Conservation (phyloP, 1,140 invertebrate genomes). For the Listronotus oregonensis region DNA sequence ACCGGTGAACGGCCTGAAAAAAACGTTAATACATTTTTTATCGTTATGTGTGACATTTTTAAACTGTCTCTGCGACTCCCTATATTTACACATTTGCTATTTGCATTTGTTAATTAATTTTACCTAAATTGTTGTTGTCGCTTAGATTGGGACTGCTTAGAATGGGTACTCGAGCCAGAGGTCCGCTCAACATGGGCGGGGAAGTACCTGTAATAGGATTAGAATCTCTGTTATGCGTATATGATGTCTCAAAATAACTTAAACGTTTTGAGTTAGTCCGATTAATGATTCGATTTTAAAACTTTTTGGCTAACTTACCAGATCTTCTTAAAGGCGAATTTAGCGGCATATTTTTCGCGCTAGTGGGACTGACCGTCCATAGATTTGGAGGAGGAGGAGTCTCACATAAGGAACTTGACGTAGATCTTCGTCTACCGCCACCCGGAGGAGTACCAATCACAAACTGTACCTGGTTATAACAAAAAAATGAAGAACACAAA, state of each 20-base stretch:
- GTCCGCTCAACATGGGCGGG: slow-evolving; percentile 70
- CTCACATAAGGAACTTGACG: slow-evolving; percentile 68
- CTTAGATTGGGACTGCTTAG: slow-evolving; percentile 59
- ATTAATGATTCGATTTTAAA: no score
- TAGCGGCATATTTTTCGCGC: slow-evolving; percentile 62
- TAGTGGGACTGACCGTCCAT: slow-evolving; percentile 77
- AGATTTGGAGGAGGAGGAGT: slow-evolving; percentile 78
- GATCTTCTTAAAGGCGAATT: slow-evolving; percentile 75
- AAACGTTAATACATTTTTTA: slow-evolving; percentile 59
- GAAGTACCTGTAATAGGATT: slow-evolving; percentile 62
- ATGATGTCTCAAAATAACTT: no score
- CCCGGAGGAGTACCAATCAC: slow-evolving; percentile 87
- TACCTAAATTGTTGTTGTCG: slow-evolving; percentile 56
- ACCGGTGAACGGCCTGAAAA: slow-evolving; percentile 61
- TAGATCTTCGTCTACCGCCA: slow-evolving; percentile 67
- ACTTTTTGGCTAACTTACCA: slow-evolving; percentile 54
- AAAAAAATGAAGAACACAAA: no score
- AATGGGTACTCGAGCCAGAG: slow-evolving; percentile 65
- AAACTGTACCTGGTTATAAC: slow-evolving; percentile 73
- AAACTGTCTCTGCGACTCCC: no score
- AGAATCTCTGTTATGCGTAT: no score
- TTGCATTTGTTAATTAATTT: not conserved
- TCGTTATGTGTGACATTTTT: slow-evolving; percentile 59
- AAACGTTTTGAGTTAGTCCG: no score
- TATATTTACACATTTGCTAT: no score